Percentiles rank a stretch among this genome's conserved stretches.
Conservation (phyloP, 2,888 invertebrate species). For the Petrophora chlorosata region DNA sequence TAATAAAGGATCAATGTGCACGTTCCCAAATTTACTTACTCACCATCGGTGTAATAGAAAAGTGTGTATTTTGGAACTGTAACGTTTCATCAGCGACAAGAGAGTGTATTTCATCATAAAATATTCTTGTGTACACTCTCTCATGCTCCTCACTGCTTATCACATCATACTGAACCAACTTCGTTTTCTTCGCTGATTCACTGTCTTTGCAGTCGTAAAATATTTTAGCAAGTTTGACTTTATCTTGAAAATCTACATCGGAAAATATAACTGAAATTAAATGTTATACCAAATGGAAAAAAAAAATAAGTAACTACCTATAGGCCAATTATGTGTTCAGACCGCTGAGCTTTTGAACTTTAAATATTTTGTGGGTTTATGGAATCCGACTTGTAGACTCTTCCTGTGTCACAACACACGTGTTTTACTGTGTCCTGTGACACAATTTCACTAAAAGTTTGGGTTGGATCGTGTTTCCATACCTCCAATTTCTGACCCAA, state of each 20-base stretch:
- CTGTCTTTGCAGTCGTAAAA: constrained; percentile 64
- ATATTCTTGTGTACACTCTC: constrained; percentile 73
- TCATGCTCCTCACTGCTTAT: constrained; percentile 70
- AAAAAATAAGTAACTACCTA: too few relatives aligned
- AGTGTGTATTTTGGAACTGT: constrained; percentile 67
- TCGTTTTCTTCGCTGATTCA: constrained; percentile 62
- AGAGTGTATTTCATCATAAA: constrained; percentile 71
- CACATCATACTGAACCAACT: constrained; percentile 70
- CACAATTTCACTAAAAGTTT: too few relatives aligned
- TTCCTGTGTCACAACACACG: too few relatives aligned
- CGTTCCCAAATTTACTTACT: constrained; percentile 40
- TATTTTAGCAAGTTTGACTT: constrained; percentile 66
- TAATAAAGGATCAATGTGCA: too few relatives aligned
- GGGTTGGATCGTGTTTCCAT: too few relatives aligned
- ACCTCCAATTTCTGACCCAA: too few relatives aligned
- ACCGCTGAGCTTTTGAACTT: too few relatives aligned
- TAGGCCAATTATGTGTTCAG: too few relatives aligned
- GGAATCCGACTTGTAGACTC: too few relatives aligned
- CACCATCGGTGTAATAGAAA: constrained; percentile 81
- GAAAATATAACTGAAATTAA: constrained; percentile 20
- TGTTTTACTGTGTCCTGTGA: too few relatives aligned
- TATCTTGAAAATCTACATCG: constrained; percentile 70
- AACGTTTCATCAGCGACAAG: constrained; percentile 70
- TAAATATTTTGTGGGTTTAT: too few relatives aligned
- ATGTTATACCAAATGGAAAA: too few relatives aligned